phyloP scores from a whole-genome alignment of 1,140 invertebrate genomes.

The Zaprionus taronus region DNA sequence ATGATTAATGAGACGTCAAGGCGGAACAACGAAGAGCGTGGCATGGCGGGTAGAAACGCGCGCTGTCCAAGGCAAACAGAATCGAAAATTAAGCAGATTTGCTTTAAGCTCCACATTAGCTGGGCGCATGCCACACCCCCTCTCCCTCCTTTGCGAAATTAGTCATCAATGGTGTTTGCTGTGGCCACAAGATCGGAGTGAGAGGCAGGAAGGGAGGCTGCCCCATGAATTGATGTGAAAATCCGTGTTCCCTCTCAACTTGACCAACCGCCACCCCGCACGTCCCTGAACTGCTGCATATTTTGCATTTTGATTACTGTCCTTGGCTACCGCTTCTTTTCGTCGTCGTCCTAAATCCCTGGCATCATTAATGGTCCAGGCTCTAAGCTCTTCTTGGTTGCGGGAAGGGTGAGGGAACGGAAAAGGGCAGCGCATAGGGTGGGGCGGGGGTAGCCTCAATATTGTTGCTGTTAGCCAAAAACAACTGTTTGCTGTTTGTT shows the following conservation, averaged over 20 bases:
- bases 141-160: conserved; percentile 18
- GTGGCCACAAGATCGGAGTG: not conserved
- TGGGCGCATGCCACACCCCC: conserved; percentile 11
- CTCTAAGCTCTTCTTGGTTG: conserved; percentile 1
- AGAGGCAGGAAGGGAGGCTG: not conserved
- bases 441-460: conserved; percentile 10
- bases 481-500: conserved; percentile 22
- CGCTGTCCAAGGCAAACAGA: conserved; percentile 23
- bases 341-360: conserved; percentile 51
- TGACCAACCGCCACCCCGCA: not conserved
- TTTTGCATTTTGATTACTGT: conserved; percentile 54
- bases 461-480: conserved; percentile 19
- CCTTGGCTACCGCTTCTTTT: not conserved
- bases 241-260: not conserved
- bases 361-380: conserved; percentile 62
- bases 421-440: not conserved
- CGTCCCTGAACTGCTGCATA: conserved; percentile 25
- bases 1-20: conserved; percentile 41
- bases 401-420: no score
- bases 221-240: not conserved
- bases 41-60: not conserved
- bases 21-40: no score
- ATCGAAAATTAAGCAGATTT: conserved; percentile 30
- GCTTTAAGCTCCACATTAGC: conserved; percentile 26
- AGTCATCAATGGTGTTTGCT: conserved; percentile 36